These are phyloP conservation scores for Lucinisca nassula DNA, from an alignment of 2,888 invertebrate species.

Conservation along the genomic window DNA sequence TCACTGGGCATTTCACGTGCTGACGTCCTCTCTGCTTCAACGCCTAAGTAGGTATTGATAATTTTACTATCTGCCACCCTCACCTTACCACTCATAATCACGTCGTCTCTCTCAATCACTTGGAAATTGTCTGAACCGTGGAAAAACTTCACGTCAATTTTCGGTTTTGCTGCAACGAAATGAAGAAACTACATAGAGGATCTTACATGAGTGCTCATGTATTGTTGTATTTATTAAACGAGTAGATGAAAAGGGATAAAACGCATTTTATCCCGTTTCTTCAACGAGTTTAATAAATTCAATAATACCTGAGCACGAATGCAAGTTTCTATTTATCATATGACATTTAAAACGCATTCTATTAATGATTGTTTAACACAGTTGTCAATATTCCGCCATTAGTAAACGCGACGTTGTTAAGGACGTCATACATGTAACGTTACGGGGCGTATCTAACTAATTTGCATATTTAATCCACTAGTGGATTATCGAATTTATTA, in stretches of 20 bases:
- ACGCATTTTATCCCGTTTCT: too few species aligned
- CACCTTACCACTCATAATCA: constrained; percentile 92
- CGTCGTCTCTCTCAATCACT: constrained; percentile 95
- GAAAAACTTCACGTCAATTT: constrained; percentile 83
- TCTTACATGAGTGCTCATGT: too few species aligned
- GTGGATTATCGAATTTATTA: too few species aligned
- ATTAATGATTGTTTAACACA: too few species aligned
- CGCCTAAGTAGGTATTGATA: background rate
- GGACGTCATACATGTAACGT: too few species aligned
- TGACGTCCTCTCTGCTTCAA: background rate
- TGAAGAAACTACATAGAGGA: background rate
- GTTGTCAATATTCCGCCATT: too few species aligned
- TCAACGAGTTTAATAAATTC: too few species aligned
- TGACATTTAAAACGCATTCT: background rate
- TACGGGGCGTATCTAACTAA: too few species aligned
- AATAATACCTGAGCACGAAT: background rate
- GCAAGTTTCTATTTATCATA: background rate
- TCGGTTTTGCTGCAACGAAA: background rate
- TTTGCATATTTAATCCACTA: too few species aligned
- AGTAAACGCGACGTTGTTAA: too few species aligned
- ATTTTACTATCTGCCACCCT: background rate
- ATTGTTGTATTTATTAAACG: too few species aligned
- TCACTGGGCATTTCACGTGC: background rate
- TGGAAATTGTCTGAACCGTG: constrained; percentile 91
- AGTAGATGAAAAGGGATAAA: too few species aligned